phyloP scores from a whole-genome alignment of 2,113 vertebrate species.

The Toxostoma redivivum region DNA sequence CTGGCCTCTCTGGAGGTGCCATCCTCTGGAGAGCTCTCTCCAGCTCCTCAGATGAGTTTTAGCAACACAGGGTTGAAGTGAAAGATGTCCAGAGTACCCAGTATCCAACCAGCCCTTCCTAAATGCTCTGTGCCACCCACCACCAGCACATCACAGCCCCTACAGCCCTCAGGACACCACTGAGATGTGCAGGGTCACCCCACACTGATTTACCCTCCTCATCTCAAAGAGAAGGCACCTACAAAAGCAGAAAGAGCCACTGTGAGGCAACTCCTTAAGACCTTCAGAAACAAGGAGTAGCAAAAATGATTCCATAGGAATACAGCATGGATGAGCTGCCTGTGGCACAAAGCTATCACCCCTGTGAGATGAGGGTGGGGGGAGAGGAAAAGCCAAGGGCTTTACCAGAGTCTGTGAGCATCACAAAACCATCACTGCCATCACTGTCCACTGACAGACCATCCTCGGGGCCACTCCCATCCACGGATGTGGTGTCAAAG shows the following conservation, averaged over 20 bases:
- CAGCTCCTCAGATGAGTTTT: neutral
- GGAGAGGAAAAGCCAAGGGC: neutral
- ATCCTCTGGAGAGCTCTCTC: neutral
- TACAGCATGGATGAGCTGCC: neutral
- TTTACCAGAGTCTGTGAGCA: constrained; percentile 87
- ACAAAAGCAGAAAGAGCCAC: neutral
- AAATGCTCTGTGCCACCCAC: neutral
- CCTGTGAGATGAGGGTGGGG: neutral
- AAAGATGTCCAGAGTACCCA: neutral
- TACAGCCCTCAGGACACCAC: neutral
- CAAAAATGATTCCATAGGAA: neutral
- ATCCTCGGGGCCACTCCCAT: constrained; percentile 87
- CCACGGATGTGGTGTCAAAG: constrained; percentile 85
- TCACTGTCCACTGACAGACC: constrained; percentile 89
- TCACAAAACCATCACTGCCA: constrained; percentile 86
- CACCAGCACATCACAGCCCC: neutral
- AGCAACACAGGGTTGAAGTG: neutral
- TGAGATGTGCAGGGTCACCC: neutral
- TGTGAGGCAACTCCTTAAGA: neutral
- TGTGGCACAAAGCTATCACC: neutral
- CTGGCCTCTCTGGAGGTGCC: neutral
- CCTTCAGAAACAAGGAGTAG: neutral
- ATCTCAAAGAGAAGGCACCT: neutral
- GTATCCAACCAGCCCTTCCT: neutral
- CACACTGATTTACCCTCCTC: neutral